These are phyloP conservation scores for Antechinus stuartii DNA, from an alignment of 2,113 vertebrate species.

Conservation along the genomic window DNA sequence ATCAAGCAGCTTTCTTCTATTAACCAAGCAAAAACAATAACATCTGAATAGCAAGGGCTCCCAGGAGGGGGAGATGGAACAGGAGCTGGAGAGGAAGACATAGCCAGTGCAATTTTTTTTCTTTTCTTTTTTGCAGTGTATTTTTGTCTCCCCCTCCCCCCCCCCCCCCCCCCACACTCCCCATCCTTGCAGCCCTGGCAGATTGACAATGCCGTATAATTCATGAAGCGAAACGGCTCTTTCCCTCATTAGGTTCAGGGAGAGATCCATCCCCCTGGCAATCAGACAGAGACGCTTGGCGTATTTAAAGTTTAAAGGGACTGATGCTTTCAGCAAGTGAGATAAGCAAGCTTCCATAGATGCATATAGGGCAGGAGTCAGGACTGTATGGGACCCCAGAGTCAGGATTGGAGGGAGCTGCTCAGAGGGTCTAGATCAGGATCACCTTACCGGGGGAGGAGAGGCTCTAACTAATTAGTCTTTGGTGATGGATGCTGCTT, in stretches of 20 bases:
- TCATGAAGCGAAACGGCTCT: background rate
- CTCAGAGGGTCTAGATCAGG: background rate
- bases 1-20: background rate
- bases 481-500: background rate
- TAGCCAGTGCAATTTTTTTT: background rate
- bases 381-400: background rate
- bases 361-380: background rate
- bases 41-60: background rate
- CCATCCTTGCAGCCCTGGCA: slow-evolving; percentile 11
- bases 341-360: background rate
- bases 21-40: background rate
- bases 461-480: slow-evolving; percentile 16
- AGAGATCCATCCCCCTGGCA: background rate
- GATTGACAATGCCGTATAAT: background rate
- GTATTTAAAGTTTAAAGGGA: background rate
- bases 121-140: background rate
- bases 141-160: background rate
- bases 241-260: fast-evolving
- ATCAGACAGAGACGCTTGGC: background rate
- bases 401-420: background rate
- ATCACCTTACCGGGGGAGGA: too few relatives aligned
- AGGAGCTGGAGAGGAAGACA: background rate
- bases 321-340: background rate
- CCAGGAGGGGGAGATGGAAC: background rate
- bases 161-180: background rate